Conservation (phyloP, 2,113 vertebrate species). For the Laticauda laticaudata region DNA sequence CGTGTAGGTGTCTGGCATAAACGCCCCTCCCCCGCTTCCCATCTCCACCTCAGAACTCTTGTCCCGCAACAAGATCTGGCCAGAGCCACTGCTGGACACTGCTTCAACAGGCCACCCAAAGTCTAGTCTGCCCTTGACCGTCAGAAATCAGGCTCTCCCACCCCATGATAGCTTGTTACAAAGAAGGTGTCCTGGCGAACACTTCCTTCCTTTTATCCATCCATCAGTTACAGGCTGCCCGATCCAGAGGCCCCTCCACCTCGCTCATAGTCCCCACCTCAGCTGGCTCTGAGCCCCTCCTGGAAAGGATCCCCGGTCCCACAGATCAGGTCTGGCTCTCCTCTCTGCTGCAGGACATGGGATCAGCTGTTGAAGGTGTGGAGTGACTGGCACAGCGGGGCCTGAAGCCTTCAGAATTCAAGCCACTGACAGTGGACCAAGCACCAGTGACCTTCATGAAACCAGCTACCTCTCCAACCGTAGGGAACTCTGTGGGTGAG, state of each 20-base stretch:
- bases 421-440: background rate
- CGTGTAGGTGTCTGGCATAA: background rate
- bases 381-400: background rate
- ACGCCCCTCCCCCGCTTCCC: too few relatives aligned
- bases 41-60: background rate
- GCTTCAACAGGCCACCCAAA: background rate
- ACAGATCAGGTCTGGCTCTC: background rate
- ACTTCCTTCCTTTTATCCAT: background rate
- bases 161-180: background rate
- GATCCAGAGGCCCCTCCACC: too few relatives aligned
- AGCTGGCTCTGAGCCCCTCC: too few relatives aligned
- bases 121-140: background rate
- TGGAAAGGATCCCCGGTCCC: too few relatives aligned
- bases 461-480: background rate
- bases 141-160: background rate
- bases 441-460: background rate
- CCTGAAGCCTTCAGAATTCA: background rate
- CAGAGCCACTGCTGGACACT: background rate
- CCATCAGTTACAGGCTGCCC: background rate
- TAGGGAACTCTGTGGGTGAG: background rate
- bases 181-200: too few relatives aligned
- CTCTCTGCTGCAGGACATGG: background rate
- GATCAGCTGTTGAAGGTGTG: background rate
- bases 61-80: background rate
- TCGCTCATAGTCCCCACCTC: too few relatives aligned